Percentiles rank a stretch among this genome's conserved stretches.
phyloP scores from a whole-genome alignment of 2,888 invertebrate genomes.

The Molorchus minor region DNA sequence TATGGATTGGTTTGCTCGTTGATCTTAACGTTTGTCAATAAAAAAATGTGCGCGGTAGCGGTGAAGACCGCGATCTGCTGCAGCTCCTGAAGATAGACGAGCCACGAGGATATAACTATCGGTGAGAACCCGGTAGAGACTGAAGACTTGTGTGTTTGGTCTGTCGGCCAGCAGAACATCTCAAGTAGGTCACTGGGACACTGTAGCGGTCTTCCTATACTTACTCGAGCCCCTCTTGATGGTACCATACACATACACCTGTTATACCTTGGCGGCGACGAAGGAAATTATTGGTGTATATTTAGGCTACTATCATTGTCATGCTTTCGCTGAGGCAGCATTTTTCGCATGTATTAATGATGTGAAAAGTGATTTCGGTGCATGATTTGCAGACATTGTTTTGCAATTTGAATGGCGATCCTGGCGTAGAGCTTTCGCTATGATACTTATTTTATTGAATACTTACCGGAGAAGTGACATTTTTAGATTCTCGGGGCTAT shows the following conservation, averaged over 20 bases:
- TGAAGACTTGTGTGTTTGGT: slow-evolving; percentile 51
- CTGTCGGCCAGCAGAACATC: slow-evolving; percentile 62
- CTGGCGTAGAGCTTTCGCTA: slow-evolving; percentile 6
- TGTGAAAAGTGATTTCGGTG: slow-evolving; percentile 7
- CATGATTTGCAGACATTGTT: not conserved
- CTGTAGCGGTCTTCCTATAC: slow-evolving; percentile 58
- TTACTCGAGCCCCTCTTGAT: slow-evolving; percentile 49
- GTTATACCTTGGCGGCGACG: slow-evolving; percentile 33
- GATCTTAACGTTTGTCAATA: not conserved
- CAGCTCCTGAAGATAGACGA: not conserved
- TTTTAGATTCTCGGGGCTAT: not conserved
- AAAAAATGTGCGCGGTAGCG: not conserved
- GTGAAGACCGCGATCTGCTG: slow-evolving; percentile 7
- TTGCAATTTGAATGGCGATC: not conserved
- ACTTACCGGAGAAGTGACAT: not conserved
- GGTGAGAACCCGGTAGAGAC: slow-evolving; percentile 45
- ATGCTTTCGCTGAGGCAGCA: slow-evolving; percentile 43
- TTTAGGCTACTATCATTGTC: slow-evolving; percentile 35
- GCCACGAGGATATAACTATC: slow-evolving; percentile 37
- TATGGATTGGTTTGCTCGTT: not conserved
- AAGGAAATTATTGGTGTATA: slow-evolving; percentile 34
- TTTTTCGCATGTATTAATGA: slow-evolving; percentile 25
- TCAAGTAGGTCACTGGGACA: slow-evolving; percentile 63
- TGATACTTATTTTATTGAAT: not conserved
- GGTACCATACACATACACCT: slow-evolving; percentile 43